These are phyloP conservation scores for Xylota segnis DNA, from an alignment of 2,888 invertebrate species.

Conservation along the genomic window DNA sequence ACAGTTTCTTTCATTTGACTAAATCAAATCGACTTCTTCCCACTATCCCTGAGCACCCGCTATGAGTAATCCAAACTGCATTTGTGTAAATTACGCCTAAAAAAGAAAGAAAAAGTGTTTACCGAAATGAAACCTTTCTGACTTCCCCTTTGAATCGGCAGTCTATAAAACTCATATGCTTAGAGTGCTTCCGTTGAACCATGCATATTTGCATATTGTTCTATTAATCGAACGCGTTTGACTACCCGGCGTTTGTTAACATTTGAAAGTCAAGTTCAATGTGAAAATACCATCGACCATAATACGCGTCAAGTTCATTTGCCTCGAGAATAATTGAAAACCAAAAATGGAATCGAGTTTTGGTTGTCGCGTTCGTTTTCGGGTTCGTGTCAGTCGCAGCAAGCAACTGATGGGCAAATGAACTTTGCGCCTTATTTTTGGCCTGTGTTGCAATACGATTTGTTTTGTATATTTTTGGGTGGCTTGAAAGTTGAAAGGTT, in stretches of 20 bases:
- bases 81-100: neutral
- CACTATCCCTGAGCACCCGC: neutral
- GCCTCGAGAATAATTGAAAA: slow-evolving; percentile 23
- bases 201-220: slow-evolving; percentile 27
- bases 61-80: neutral
- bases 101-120: neutral
- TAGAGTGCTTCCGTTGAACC: neutral
- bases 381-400: neutral
- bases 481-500: neutral
- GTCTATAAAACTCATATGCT: neutral
- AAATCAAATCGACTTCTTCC: too few relatives aligned
- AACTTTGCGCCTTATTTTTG: slow-evolving; percentile 25
- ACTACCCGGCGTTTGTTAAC: slow-evolving; percentile 10
- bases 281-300: slow-evolving; percentile 22
- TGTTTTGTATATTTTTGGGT: neutral
- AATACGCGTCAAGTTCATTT: slow-evolving; percentile 48
- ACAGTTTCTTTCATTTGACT: too few relatives aligned
- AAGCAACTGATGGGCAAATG: slow-evolving; percentile 12
- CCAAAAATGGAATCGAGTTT: slow-evolving; percentile 15
- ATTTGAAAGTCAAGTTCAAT: slow-evolving; percentile 70
- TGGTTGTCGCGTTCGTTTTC: too few relatives aligned
- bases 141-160: neutral
- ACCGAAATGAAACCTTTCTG: neutral
- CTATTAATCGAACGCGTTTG: slow-evolving; percentile 25
- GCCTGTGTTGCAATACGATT: slow-evolving; percentile 7